Evolutionary conservation across 2,888 invertebrate species (phyloP).

Genomic region (Dolomedes plantarius): DNA sequence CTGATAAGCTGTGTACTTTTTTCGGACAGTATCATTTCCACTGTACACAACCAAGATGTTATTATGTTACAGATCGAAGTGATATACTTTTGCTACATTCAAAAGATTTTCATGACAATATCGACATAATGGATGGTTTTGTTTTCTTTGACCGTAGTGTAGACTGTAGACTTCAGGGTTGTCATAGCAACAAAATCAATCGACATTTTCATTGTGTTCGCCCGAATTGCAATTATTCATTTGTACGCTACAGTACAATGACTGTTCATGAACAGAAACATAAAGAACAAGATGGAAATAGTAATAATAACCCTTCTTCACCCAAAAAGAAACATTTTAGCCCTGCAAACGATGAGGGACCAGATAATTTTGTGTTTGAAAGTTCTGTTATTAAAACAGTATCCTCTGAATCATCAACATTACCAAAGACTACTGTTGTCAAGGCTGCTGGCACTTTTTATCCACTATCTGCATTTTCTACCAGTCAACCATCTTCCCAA

Average conservation of each 20-base stretch:
- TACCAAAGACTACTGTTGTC: constrained; percentile 81
- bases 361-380: constrained; percentile 50
- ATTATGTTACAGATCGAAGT: constrained; percentile 87
- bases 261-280: constrained; percentile 84
- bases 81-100: constrained; percentile 88
- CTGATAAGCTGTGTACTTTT: constrained; percentile 85
- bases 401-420: constrained; percentile 50
- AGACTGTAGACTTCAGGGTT: constrained; percentile 83
- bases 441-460: constrained; percentile 95
- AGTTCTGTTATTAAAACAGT: constrained; percentile 54
- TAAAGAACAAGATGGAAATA: constrained; percentile 73
- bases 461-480: constrained; percentile 83
- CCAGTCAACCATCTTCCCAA: constrained; percentile 54
- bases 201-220: constrained; percentile 87
- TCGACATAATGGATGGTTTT: constrained; percentile 89
- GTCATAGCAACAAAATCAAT: constrained; percentile 84
- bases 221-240: constrained; percentile 84
- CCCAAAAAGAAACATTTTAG: constrained; percentile 64
- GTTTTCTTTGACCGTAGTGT: constrained; percentile 87
- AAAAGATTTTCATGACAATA: constrained; percentile 89
- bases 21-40: constrained; percentile 87
- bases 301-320: constrained; percentile 42
- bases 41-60: constrained; percentile 88
- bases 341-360: constrained; percentile 50
- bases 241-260: constrained; percentile 86